Percentiles rank a stretch among this genome's conserved stretches.
phyloP scores from a whole-genome alignment of 2,888 invertebrate species.

The Ischnus inquisitorius region DNA sequence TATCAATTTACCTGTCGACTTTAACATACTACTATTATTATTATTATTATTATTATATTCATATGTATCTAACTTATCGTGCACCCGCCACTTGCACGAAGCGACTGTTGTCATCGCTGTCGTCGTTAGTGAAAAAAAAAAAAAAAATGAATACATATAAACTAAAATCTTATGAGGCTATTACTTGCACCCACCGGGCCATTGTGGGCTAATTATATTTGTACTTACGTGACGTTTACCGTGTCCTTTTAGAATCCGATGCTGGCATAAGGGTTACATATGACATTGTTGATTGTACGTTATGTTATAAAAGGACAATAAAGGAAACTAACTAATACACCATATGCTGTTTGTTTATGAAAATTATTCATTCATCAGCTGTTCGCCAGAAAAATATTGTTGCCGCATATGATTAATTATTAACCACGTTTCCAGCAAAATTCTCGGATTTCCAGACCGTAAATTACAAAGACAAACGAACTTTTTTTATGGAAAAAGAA shows the following conservation, averaged over 20 bases:
- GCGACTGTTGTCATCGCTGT: constrained; percentile 48
- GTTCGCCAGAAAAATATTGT: not conserved
- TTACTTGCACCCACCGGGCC: constrained; percentile 54
- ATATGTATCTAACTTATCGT: constrained; percentile 48
- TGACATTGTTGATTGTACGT: constrained; percentile 78
- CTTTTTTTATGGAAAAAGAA: no score
- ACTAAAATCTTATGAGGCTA: constrained; percentile 32
- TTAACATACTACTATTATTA: constrained; percentile 32
- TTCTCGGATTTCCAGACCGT: no score
- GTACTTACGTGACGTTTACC: constrained; percentile 67
- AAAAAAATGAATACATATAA: constrained; percentile 18
- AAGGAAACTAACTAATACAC: constrained; percentile 84
- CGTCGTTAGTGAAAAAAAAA: constrained; percentile 39
- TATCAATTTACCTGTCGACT: constrained; percentile 43
- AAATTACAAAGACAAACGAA: no score
- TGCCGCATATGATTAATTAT: not conserved
- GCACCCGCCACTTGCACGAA: constrained; percentile 31
- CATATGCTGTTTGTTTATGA: constrained; percentile 16
- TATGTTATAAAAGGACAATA: constrained; percentile 79
- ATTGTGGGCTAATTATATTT: constrained; percentile 72
- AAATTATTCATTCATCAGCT: constrained; percentile 8
- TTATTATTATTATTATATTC: constrained; percentile 29
- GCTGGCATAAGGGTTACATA: constrained; percentile 72
- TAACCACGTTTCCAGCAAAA: no score
- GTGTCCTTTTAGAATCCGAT: constrained; percentile 73